Conservation (phyloP, 2,888 invertebrate species). For the Brenthis ino region DNA sequence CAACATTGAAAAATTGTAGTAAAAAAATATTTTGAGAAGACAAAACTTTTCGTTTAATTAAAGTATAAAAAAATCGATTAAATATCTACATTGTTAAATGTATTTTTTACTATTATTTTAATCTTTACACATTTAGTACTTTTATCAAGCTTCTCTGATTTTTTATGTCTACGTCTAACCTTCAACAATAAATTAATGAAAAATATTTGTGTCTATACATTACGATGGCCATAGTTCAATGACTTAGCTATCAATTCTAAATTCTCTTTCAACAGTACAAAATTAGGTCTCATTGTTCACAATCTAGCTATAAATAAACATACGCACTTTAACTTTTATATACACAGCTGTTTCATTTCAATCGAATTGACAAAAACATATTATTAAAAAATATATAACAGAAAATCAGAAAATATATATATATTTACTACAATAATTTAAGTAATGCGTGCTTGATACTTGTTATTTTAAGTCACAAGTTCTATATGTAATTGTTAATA, state of each 20-base stretch:
- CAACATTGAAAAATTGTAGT: too few relatives aligned
- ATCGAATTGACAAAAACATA: background rate
- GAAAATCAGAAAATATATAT: background rate
- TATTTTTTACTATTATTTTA: too few relatives aligned
- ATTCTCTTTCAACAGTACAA: constrained; percentile 23
- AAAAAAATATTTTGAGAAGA: too few relatives aligned
- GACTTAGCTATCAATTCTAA: constrained; percentile 26
- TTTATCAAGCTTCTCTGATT: too few relatives aligned
- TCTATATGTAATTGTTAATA: background rate
- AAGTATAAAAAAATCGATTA: too few relatives aligned
- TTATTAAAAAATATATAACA: background rate
- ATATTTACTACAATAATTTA: background rate
- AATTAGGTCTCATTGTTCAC: constrained; percentile 35
- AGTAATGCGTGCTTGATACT: background rate
- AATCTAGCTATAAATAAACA: constrained; percentile 26
- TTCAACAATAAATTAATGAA: background rate
- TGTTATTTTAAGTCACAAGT: background rate
- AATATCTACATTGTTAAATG: too few relatives aligned
- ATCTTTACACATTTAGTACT: too few relatives aligned
- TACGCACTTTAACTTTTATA: background rate
- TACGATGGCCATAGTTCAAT: constrained; percentile 16
- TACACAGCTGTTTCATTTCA: constrained; percentile 3
- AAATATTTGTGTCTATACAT: background rate
- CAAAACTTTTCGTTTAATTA: too few relatives aligned
- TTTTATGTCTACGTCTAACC: too few relatives aligned